Evolutionary conservation across 2,888 invertebrate genomes (phyloP).

Genomic region (Alviniconcha strummeri): DNA sequence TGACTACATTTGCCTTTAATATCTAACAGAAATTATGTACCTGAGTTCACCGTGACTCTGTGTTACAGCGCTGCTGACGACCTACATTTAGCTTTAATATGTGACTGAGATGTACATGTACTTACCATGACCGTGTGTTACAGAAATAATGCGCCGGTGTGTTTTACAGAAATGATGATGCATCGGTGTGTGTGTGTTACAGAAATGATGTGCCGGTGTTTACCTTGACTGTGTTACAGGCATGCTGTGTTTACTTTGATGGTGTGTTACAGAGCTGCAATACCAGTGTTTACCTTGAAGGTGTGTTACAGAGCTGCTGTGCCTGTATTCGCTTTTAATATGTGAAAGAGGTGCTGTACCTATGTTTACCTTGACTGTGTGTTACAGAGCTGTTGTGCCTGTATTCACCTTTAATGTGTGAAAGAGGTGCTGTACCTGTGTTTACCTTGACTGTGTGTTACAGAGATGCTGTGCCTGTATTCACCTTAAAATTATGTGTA

Average conservation of each 20-base stretch:
- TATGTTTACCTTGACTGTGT: neutral
- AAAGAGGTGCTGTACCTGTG: no score
- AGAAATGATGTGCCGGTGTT: no score
- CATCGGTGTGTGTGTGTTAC: no score
- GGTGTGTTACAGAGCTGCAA: neutral
- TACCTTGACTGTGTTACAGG: constrained; percentile 77
- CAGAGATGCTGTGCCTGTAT: neutral
- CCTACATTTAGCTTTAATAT: no score
- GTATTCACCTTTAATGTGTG: neutral
- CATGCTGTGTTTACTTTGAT: constrained; percentile 80
- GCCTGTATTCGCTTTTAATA: neutral
- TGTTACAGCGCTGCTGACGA: no score
- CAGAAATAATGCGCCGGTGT: no score
- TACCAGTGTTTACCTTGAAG: neutral
- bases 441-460: neutral
- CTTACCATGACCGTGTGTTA: no score
- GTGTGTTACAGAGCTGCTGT: neutral
- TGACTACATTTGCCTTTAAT: no score
- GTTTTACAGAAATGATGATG: no score
- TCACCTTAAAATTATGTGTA: neutral
- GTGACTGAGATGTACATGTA: no score
- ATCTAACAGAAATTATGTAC: no score
- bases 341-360: neutral
- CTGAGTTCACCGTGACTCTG: no score
- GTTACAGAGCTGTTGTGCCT: neutral